Percentiles rank a stretch among this genome's conserved stretches.
These are phyloP conservation scores for Helobdella robusta DNA, from an alignment of 2,888 invertebrate genomes.

Conservation along the genomic window DNA sequence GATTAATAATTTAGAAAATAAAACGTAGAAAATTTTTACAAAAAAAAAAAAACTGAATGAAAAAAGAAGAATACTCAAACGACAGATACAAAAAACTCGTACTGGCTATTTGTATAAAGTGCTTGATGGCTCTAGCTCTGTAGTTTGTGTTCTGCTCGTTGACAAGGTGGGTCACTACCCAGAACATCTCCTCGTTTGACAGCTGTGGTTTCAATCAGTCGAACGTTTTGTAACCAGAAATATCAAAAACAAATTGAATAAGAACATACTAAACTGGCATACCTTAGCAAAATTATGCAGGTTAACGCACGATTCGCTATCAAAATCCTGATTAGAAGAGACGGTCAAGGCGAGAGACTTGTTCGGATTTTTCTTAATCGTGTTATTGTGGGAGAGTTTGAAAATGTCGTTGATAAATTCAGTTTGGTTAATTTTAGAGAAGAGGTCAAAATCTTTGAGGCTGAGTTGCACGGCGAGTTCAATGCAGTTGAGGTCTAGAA, in stretches of 20 bases:
- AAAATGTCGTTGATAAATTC: conserved; percentile 73
- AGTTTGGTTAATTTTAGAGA: conserved; percentile 77
- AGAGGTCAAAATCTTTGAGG: conserved; percentile 80
- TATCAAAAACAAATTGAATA: background rate
- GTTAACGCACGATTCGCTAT: too few species aligned
- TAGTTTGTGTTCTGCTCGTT: conserved; percentile 77
- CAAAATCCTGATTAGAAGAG: too few species aligned
- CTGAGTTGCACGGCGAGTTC: conserved; percentile 93
- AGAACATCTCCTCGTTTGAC: conserved; percentile 97
- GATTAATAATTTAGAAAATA: background rate
- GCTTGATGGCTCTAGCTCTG: conserved; percentile 90
- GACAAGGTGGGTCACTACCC: conserved; percentile 97
- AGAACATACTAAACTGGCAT: background rate
- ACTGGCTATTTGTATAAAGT: conserved; percentile 90
- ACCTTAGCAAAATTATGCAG: conserved; percentile 4
- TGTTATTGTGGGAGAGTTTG: conserved; percentile 46
- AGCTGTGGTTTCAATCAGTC: conserved; percentile 51
- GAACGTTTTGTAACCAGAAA: background rate
- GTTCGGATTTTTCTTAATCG: too few species aligned
- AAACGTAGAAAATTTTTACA: background rate
- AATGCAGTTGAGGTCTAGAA: conserved; percentile 85
- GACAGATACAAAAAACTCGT: too few species aligned
- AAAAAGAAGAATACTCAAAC: too few species aligned
- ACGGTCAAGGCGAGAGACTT: background rate
- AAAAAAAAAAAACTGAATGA: conserved; percentile 9